phyloP scores from a whole-genome alignment of 2,797 vertebrate genomes.

The Onychomys arenicola region DNA sequence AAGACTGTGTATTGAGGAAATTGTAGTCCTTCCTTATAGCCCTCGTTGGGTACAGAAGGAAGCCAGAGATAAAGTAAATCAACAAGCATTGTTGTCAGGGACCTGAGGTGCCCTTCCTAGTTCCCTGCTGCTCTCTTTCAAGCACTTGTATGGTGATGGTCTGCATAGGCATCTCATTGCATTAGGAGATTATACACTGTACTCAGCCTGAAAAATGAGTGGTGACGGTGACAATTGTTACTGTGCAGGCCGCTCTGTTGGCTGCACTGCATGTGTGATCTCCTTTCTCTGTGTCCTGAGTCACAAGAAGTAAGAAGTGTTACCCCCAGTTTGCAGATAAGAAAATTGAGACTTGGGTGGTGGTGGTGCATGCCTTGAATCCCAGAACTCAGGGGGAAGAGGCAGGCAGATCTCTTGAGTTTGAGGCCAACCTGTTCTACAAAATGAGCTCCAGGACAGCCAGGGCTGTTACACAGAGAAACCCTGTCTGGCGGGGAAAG shows the following conservation, averaged over 20 bases:
- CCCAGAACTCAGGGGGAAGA: too few relatives aligned
- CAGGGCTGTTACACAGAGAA: not conserved
- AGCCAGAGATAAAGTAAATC: slow-evolving; percentile 45
- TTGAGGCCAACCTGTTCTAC: not conserved
- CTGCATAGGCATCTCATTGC: not conserved
- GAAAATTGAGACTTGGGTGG: not conserved
- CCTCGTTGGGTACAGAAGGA: slow-evolving; percentile 3
- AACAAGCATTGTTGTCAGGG: slow-evolving; percentile 28
- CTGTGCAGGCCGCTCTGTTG: slow-evolving; percentile 20
- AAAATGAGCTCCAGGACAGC: not conserved
- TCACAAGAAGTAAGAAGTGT: not conserved
- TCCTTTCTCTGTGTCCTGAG: slow-evolving; percentile 11
- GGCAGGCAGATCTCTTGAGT: not conserved
- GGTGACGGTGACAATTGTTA: not conserved
- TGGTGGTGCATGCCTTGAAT: not conserved
- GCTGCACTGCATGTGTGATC: not conserved
- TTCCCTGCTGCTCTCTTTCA: not conserved
- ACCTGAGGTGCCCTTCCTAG: slow-evolving; percentile 11
- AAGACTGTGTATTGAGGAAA: not conserved
- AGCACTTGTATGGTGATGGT: not conserved
- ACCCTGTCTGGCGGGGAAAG: not conserved
- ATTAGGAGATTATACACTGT: not conserved
- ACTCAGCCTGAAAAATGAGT: not conserved
- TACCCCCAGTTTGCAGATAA: slow-evolving; percentile 50
- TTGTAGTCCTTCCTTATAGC: slow-evolving; percentile 33